Evolutionary conservation across 2,797 vertebrate genomes (phyloP).

Genomic region (Muscicapa striata): DNA sequence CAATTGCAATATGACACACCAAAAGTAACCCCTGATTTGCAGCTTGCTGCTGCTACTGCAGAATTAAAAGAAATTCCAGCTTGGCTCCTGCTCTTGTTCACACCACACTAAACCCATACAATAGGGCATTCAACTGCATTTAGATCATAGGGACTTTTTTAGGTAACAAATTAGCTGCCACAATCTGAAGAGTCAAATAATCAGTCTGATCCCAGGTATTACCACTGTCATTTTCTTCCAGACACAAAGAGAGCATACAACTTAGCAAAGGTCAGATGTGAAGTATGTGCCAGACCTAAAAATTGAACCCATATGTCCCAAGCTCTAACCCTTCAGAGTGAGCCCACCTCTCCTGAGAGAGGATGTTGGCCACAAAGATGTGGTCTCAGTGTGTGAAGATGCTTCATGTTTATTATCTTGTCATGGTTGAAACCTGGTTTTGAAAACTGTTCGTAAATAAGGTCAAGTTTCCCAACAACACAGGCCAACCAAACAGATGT

Average conservation of each 20-base stretch:
- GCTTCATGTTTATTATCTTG: neutral
- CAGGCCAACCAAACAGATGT: constrained; percentile 19
- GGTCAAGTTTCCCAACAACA: constrained; percentile 34
- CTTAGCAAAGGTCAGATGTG: neutral
- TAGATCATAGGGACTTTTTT: neutral
- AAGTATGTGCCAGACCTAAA: neutral
- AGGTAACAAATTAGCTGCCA: neutral
- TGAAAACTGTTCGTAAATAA: constrained; percentile 18
- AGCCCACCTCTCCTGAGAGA: neutral
- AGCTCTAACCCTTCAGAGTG: neutral
- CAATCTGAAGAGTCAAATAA: neutral
- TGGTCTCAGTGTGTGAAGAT: neutral
- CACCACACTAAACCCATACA: neutral
- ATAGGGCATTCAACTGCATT: neutral
- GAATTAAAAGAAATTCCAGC: neutral
- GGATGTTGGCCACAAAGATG: neutral
- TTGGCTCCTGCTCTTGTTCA: neutral
- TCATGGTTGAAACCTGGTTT: constrained; percentile 7
- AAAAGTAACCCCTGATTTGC: neutral
- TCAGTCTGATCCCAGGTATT: constrained; percentile 8
- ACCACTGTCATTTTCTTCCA: neutral
- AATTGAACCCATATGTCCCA: constrained; percentile 17
- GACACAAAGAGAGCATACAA: neutral
- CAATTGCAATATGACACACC: neutral
- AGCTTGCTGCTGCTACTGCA: neutral